Conservation (phyloP, 2,888 invertebrate genomes). For the Endomychus coccineus region DNA sequence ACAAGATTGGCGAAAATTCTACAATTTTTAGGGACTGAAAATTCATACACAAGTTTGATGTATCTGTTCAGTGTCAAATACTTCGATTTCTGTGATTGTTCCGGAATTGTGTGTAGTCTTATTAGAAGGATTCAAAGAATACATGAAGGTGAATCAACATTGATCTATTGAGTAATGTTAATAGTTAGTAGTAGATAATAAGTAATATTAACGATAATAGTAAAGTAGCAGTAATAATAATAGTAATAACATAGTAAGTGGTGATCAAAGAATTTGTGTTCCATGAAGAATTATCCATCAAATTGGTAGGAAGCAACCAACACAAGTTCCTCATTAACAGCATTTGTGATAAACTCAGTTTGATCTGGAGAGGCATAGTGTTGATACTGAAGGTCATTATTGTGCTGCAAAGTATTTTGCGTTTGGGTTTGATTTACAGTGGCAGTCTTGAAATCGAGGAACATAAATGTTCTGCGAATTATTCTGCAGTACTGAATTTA, state of each 20-base stretch:
- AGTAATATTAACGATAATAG: slow-evolving; percentile 1
- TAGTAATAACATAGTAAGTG: slow-evolving; percentile 1
- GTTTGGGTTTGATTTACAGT: slow-evolving; percentile 1
- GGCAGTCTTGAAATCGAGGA: neutral
- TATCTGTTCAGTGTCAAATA: too few species aligned
- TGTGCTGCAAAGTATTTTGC: neutral
- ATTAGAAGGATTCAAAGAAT: neutral
- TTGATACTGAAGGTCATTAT: slow-evolving; percentile 1
- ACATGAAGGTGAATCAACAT: too few species aligned
- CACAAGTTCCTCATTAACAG: slow-evolving; percentile 1
- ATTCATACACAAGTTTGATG: neutral
- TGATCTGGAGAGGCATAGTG: slow-evolving; percentile 1
- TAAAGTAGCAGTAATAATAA: slow-evolving; percentile 1
- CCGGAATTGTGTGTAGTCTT: too few species aligned
- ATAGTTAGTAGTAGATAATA: neutral
- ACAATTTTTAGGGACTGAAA: neutral
- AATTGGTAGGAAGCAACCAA: neutral
- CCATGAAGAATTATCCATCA: slow-evolving; percentile 1
- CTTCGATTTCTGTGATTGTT: slow-evolving; percentile 1
- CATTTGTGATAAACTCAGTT: neutral
- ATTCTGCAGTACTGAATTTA: neutral
- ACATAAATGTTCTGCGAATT: slow-evolving; percentile 1
- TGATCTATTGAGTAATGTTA: too few species aligned
- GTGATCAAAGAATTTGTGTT: slow-evolving; percentile 1
- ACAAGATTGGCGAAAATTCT: slow-evolving; percentile 1